Conservation (phyloP, 2,888 invertebrate genomes). For the Apotomis betuletana region DNA sequence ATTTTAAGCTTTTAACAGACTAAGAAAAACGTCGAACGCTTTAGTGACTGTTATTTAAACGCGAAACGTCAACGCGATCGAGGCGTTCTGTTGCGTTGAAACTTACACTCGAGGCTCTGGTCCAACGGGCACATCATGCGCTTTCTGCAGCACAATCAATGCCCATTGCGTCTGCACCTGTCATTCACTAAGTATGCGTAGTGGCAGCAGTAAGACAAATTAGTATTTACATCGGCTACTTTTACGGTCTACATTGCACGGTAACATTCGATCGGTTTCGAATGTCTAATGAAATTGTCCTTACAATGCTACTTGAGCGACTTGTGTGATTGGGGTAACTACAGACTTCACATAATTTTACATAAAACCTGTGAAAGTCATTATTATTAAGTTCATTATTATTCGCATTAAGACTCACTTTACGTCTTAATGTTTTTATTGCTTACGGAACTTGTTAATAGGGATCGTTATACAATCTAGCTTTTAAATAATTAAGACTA, state of each 20-base stretch:
- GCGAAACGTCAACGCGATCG: too few species aligned
- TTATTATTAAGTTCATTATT: too few species aligned
- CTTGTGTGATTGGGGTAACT: neutral
- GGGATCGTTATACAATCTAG: neutral
- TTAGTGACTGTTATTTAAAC: too few species aligned
- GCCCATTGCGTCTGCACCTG: constrained; percentile 26
- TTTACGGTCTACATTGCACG: constrained; percentile 36
- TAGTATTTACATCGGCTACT: constrained; percentile 32
- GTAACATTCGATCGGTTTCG: constrained; percentile 16
- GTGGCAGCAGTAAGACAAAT: constrained; percentile 27
- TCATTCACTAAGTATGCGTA: constrained; percentile 24
- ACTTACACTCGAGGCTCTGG: too few species aligned
- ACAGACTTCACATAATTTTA: too few species aligned
- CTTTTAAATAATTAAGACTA: constrained; percentile 2
- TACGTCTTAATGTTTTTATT: too few species aligned
- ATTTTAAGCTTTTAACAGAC: too few species aligned
- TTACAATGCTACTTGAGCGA: neutral
- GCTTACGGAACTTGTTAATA: neutral
- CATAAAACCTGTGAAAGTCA: too few species aligned
- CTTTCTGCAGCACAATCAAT: constrained; percentile 30
- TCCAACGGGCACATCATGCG: neutral
- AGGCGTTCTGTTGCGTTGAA: too few species aligned
- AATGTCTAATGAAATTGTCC: constrained; percentile 21
- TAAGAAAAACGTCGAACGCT: too few species aligned
- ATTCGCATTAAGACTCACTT: too few species aligned